These are phyloP conservation scores for Endomychus coccineus DNA, from an alignment of 2,888 invertebrate species.

Conservation along the genomic window DNA sequence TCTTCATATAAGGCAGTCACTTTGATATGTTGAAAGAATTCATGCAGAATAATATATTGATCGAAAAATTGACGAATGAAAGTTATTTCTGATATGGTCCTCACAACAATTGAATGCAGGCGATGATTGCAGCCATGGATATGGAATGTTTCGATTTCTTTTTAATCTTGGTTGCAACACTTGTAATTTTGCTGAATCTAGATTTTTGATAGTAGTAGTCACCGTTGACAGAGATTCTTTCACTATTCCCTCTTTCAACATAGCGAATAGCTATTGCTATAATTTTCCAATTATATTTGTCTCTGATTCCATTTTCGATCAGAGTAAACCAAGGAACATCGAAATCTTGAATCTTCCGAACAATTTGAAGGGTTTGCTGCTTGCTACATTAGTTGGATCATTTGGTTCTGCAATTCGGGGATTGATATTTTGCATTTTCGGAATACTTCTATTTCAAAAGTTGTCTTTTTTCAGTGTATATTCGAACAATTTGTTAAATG, in stretches of 20 bases:
- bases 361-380: slow-evolving; percentile 9
- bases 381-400: slow-evolving; percentile 14
- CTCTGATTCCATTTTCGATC: slow-evolving; percentile 14
- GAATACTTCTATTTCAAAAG: slow-evolving; percentile 2
- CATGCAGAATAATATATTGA: no score
- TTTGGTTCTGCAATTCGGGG: slow-evolving; percentile 15
- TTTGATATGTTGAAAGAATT: no score
- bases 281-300: slow-evolving; percentile 15
- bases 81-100: no score
- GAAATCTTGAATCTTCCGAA: slow-evolving; percentile 9
- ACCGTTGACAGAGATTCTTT: slow-evolving; percentile 4
- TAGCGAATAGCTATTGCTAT: slow-evolving; percentile 12
- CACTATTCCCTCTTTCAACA: slow-evolving; percentile 11
- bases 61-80: no score
- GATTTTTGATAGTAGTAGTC: slow-evolving; percentile 6
- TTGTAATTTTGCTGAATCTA: no score
- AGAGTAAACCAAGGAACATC: slow-evolving; percentile 15
- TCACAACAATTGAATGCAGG: no score
- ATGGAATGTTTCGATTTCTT: no score
- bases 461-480: slow-evolving; percentile 12
- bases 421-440: slow-evolving; percentile 13
- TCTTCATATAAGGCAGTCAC: no score
- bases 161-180: no score
- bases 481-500: slow-evolving; percentile 12
- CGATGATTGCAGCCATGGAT: no score